Evolutionary conservation across 2,888 invertebrate species (phyloP).

Genomic region (Ganaspis brasiliensis): DNA sequence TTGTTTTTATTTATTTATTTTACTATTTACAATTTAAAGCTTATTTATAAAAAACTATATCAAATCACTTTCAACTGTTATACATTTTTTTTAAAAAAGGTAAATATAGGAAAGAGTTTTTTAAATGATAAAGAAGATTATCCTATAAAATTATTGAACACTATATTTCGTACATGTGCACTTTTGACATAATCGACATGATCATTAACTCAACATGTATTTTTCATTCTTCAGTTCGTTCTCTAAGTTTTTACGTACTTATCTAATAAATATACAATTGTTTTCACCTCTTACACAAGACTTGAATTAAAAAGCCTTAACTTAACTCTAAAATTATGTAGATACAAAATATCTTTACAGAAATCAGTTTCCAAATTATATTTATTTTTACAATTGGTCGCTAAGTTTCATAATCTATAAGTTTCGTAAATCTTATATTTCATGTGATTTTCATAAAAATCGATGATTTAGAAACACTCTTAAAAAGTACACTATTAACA

Average conservation of each 20-base stretch:
- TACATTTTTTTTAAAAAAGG: not conserved
- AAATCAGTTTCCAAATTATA: not conserved
- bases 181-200: not conserved
- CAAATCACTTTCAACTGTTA: not conserved
- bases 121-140: not conserved
- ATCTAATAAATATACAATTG: slow-evolving; percentile 34
- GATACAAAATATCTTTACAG: slow-evolving; percentile 18
- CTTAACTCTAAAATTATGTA: not conserved
- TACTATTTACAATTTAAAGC: too few species aligned
- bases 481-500: slow-evolving; percentile 7
- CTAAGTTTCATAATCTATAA: not conserved
- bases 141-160: slow-evolving; percentile 34
- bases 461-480: not conserved
- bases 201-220: too few species aligned
- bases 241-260: not conserved
- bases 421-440: not conserved
- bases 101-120: not conserved
- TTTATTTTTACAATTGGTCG: not conserved
- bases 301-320: not conserved
- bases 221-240: not conserved
- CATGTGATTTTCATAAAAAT: not conserved
- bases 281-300: not conserved
- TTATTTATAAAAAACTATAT: too few species aligned
- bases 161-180: slow-evolving; percentile 18
- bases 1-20: too few species aligned